Percentiles rank a stretch among this genome's conserved stretches.
Evolutionary conservation across 2,113 vertebrate species (phyloP).

Genomic region (Gnathonemus longibarbis): DNA sequence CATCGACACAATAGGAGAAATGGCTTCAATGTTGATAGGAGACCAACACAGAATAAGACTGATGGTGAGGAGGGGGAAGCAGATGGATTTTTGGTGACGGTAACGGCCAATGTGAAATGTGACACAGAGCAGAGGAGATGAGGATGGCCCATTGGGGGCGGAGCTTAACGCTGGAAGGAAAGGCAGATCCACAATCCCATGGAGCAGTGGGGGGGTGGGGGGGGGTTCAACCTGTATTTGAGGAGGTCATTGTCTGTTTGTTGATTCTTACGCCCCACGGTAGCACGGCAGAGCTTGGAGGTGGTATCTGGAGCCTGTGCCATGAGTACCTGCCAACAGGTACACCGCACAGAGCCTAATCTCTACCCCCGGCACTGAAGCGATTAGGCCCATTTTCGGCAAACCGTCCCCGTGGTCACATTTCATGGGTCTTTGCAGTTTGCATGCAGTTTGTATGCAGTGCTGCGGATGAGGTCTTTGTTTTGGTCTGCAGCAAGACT

Average conservation of each 20-base stretch:
- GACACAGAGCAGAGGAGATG: background rate
- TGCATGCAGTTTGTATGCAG: background rate
- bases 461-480: background rate
- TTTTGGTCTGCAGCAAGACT: background rate
- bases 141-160: background rate
- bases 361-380: background rate
- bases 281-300: background rate
- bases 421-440: background rate
- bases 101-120: background rate
- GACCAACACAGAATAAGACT: constrained; percentile 52
- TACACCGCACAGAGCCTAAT: background rate
- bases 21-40: constrained; percentile 38
- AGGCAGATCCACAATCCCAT: background rate
- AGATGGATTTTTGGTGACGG: constrained; percentile 37
- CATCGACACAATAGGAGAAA: constrained; percentile 58
- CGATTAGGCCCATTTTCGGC: background rate
- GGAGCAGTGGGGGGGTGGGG: background rate
- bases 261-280: background rate
- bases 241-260: background rate
- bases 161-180: background rate
- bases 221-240: background rate
- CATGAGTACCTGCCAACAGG: background rate
- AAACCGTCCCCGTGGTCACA: background rate
- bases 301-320: background rate
- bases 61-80: constrained; percentile 39